A percentile compares a stretch with the other conserved stretches of the same genome.
Evolutionary conservation across 2,888 invertebrate species (phyloP).

Genomic region (Acanthacorydalis orientalis): DNA sequence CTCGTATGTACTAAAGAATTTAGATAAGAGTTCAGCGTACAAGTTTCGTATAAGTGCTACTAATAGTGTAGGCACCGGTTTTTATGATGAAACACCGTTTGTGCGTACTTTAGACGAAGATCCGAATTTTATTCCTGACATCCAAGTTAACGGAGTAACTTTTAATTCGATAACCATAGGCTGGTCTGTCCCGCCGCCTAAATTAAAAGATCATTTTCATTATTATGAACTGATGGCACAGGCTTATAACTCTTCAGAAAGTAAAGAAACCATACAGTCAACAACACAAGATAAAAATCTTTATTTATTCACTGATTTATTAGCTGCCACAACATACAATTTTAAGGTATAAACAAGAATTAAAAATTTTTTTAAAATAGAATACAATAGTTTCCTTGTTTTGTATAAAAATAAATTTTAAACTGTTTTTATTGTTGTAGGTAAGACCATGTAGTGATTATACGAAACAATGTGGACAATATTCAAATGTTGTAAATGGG

Average conservation of each 20-base stretch:
- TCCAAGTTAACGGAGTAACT: constrained; percentile 53
- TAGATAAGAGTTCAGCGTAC: constrained; percentile 49
- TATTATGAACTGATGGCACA: constrained; percentile 54
- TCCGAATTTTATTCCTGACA: constrained; percentile 62
- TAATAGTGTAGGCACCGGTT: constrained; percentile 45
- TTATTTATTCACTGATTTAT: constrained; percentile 62
- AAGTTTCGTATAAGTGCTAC: constrained; percentile 45
- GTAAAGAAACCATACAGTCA: constrained; percentile 44
- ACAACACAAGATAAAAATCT: constrained; percentile 49
- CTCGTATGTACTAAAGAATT: constrained; percentile 48
- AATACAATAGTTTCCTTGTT: neutral
- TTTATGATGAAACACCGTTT: constrained; percentile 29
- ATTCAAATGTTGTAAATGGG: constrained; percentile 61
- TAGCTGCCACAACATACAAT: constrained; percentile 63
- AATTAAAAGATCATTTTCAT: constrained; percentile 53
- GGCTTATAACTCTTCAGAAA: constrained; percentile 30
- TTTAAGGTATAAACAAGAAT: constrained; percentile 39
- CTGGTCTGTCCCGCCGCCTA: constrained; percentile 51
- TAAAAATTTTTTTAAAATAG: neutral
- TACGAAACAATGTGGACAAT: constrained; percentile 56
- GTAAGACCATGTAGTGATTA: constrained; percentile 68
- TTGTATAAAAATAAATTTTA: constrained; percentile 2
- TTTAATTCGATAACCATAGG: constrained; percentile 65
- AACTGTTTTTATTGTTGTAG: constrained; percentile 10
- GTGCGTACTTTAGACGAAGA: constrained; percentile 51